Evolutionary conservation across 2,797 vertebrate species (phyloP).

Genomic region (Chelonia mydas): DNA sequence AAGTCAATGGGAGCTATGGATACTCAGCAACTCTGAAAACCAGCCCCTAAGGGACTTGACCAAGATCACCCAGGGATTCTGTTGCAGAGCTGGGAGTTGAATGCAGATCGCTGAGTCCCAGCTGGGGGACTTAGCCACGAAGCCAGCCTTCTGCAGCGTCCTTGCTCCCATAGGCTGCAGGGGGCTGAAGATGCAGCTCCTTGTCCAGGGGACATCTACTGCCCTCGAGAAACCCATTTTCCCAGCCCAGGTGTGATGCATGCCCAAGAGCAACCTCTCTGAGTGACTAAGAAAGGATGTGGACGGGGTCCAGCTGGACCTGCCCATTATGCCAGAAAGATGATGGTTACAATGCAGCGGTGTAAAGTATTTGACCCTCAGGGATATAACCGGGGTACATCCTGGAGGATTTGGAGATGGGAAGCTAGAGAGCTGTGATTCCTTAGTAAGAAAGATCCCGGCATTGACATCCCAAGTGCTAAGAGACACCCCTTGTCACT

Average conservation of each 20-base stretch:
- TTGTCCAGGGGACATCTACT: background rate
- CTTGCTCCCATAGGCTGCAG: background rate
- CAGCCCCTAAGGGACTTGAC: background rate
- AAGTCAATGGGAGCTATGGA: background rate
- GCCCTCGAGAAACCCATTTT: background rate
- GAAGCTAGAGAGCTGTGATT: fast-evolving
- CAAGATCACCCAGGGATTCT: background rate
- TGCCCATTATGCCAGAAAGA: background rate
- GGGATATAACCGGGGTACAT: fast-evolving
- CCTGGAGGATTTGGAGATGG: background rate
- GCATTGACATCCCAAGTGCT: background rate
- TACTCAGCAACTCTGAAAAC: background rate
- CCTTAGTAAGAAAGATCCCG: fast-evolving
- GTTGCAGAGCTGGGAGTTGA: background rate
- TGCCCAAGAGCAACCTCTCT: fast-evolving
- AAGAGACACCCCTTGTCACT: background rate
- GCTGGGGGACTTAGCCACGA: background rate
- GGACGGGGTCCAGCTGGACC: background rate
- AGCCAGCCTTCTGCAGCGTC: background rate
- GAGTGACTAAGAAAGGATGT: background rate
- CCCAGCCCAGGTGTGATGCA: background rate
- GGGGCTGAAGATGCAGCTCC: background rate
- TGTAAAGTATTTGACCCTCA: background rate
- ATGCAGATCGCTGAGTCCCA: background rate
- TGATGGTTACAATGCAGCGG: background rate